Percentiles rank a stretch among this genome's conserved stretches.
These are phyloP conservation scores for Thalpophila matura DNA, from an alignment of 2,888 invertebrate species.

Conservation along the genomic window DNA sequence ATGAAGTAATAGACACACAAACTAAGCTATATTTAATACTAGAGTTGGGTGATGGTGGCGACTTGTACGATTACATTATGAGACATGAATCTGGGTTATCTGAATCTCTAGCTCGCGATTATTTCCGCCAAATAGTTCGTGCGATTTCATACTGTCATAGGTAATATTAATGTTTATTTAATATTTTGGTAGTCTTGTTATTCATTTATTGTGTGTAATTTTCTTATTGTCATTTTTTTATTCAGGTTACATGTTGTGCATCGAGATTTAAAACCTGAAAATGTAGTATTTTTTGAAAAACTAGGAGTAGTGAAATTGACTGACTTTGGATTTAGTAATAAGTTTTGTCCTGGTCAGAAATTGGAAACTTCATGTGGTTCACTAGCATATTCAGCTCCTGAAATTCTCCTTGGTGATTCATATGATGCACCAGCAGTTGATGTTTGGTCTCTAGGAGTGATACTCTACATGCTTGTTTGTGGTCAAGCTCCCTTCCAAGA, in stretches of 20 bases:
- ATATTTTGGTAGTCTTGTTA: not conserved
- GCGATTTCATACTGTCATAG: slow-evolving; percentile 99
- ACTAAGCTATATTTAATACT: slow-evolving; percentile 99
- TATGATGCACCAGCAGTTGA: slow-evolving; percentile 99
- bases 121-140: slow-evolving; percentile 99
- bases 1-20: slow-evolving; percentile 99
- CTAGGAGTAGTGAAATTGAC: slow-evolving; percentile 99
- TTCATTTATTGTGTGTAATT: not conserved
- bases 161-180: slow-evolving; percentile 82
- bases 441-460: slow-evolving; percentile 99
- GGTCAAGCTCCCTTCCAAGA: slow-evolving; percentile 99
- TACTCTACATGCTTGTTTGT: slow-evolving; percentile 99
- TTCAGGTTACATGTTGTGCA: slow-evolving; percentile 92
- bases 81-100: slow-evolving; percentile 97
- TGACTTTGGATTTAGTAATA: slow-evolving; percentile 99
- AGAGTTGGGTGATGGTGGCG: slow-evolving; percentile 99
- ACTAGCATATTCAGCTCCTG: slow-evolving; percentile 99
- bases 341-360: slow-evolving; percentile 98
- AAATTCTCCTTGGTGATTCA: slow-evolving; percentile 99
- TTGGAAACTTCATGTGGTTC: slow-evolving; percentile 99
- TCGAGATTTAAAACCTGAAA: slow-evolving; percentile 99
- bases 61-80: slow-evolving; percentile 99
- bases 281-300: slow-evolving; percentile 99
- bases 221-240: slow-evolving; percentile 46
- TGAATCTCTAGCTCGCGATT: slow-evolving; percentile 96